phyloP scores from a whole-genome alignment of 2,113 vertebrate genomes.

The Fukomys damarensis region DNA sequence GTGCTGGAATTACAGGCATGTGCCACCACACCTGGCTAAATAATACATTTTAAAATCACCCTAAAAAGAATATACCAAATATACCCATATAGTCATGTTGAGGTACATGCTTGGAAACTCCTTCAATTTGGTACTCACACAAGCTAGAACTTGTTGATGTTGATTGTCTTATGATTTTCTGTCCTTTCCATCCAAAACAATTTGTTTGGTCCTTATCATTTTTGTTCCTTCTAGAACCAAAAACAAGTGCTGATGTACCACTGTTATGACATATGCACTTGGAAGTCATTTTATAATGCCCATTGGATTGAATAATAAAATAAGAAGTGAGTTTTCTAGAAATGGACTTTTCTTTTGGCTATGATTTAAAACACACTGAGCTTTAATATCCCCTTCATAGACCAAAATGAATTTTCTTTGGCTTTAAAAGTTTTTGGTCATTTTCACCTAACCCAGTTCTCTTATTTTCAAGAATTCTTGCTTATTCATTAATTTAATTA shows the following conservation, averaged over 20 bases:
- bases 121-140: neutral
- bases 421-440: neutral
- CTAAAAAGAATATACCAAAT: neutral
- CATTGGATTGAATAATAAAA: neutral
- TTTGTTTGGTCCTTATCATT: neutral
- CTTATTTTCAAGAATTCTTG: neutral
- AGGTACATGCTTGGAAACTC: neutral
- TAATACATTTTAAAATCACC: neutral
- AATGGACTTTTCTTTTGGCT: neutral
- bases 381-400: neutral
- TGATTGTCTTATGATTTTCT: neutral
- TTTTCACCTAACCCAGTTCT: neutral
- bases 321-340: neutral
- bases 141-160: neutral
- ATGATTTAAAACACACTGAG: neutral
- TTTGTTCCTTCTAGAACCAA: neutral
- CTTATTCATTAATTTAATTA: neutral
- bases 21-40: no score
- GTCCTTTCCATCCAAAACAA: neutral
- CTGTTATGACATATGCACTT: neutral
- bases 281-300: conserved; percentile 16
- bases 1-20: no score
- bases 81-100: neutral
- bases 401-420: neutral
- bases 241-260: neutral